These are phyloP conservation scores for Gasterosteus aculeatus DNA, from an alignment of 2,113 vertebrate genomes.

Conservation along the genomic window DNA sequence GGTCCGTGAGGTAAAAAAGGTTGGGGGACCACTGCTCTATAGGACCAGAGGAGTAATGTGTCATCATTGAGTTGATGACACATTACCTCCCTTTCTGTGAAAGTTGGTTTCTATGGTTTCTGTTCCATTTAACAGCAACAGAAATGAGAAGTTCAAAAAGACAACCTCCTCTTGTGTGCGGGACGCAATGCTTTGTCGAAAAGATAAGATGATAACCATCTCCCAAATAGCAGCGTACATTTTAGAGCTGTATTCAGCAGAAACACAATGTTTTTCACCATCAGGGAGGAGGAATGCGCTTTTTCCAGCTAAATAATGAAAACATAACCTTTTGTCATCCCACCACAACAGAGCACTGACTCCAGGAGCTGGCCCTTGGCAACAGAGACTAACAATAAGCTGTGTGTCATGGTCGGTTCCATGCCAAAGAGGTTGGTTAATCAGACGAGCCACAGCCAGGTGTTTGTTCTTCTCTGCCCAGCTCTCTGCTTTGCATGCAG, in stretches of 20 bases:
- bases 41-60: too few relatives aligned
- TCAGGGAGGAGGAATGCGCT: neutral
- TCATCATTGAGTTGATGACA: too few relatives aligned
- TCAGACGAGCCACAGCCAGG: neutral
- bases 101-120: too few relatives aligned
- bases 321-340: neutral
- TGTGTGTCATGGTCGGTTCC: neutral
- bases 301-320: constrained; percentile 1
- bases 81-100: too few relatives aligned
- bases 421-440: constrained; percentile 13
- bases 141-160: too few relatives aligned
- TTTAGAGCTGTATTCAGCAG: neutral
- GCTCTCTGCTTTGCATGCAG: constrained; percentile 50
- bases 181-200: neutral
- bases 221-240: neutral
- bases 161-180: neutral
- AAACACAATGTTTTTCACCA: neutral
- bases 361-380: neutral
- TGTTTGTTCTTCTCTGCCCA: constrained; percentile 17
- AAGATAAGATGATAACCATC: neutral
- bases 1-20: too few relatives aligned
- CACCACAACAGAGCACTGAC: neutral
- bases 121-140: too few relatives aligned
- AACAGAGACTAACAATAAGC: neutral
- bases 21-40: too few relatives aligned